Evolutionary conservation across 2,797 vertebrate genomes (phyloP), one percentile per base, ranked within the genome.

Genomic region (Salarias fasciatus): DNA sequence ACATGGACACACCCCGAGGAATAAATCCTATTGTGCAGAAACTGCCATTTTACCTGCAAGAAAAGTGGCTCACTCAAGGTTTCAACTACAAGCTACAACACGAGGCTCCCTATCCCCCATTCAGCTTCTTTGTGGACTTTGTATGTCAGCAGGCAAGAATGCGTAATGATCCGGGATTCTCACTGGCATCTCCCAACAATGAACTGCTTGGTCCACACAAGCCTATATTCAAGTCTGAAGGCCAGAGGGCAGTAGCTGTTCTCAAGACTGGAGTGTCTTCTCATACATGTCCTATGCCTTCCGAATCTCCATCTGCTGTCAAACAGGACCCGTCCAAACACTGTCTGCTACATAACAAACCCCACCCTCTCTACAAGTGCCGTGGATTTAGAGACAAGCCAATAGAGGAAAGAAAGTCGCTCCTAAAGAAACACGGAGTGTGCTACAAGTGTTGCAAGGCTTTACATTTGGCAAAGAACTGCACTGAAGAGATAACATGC

Each of bases 61-160:
- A 43, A 5, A 18, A 24, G 10, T 45, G 40, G 13, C 53, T 42
- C 1, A 14, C 30, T 8, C 6, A 5, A 44, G 41, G 40, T 0
- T 45, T 45, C 6, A 18, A 45, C 0, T 45, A 45, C 43, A 54
- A 54, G 8, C 31, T n/a, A 14, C 11, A 46, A 11, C 15, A 38
- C 3, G 37, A 6, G 9, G 44, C 24, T 47, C 35, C 2, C 29
- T 44, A 44, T 24, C 42, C 53, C 6, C 53, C 41, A 29, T 47
- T 58, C 24, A 37, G 8, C 12, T 15, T 47, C 9, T 47, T 58
- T 46, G 42, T 36, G 14, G 31, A 45, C 36, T 48, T 58, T 59
- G 36, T 49, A 36, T 40, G 13, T 30, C 29, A 48, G 5, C 36
- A 49, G 11, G 56, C 56, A 9, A 15, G 11, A 9, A 59, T 49